These are phyloP conservation scores for Lasioglossum marginatum DNA, from an alignment of 2,888 invertebrate genomes.

Conservation along the genomic window DNA sequence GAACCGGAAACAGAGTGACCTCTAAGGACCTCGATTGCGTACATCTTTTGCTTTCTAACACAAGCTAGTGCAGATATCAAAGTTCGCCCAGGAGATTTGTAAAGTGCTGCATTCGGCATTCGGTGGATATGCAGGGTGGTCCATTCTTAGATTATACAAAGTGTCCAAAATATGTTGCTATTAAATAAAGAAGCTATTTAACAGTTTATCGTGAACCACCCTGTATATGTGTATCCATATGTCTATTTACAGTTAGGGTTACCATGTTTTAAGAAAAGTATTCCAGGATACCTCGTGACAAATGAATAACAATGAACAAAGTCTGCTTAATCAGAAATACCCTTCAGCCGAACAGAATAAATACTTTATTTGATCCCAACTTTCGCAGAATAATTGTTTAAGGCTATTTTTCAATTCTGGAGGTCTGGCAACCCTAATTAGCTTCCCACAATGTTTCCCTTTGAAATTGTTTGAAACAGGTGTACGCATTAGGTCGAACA, in stretches of 20 bases:
- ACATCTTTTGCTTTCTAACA: conserved; percentile 29
- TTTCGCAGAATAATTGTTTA: background rate
- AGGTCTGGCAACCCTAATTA: background rate
- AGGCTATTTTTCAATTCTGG: background rate
- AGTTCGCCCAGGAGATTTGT: conserved; percentile 1
- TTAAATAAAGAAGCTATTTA: background rate
- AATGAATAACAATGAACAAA: background rate
- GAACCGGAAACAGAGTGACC: conserved; percentile 5
- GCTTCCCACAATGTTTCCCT: background rate
- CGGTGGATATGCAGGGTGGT: conserved; percentile 7
- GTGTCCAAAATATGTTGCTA: background rate
- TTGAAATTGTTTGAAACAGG: background rate
- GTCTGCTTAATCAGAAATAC: background rate
- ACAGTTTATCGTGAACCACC: background rate
- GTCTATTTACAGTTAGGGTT: background rate
- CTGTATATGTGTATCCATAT: conserved; percentile 1
- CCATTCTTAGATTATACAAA: background rate
- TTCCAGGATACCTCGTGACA: background rate
- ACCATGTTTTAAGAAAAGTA: background rate
- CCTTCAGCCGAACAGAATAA: background rate
- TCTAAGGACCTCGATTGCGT: conserved; percentile 17
- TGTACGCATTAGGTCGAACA: background rate
- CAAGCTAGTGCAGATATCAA: conserved; percentile 28
- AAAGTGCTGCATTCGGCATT: conserved; percentile 36
- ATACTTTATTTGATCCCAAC: background rate